phyloP scores from a whole-genome alignment of 2,113 vertebrate species.

The Eupsittula cactorum region DNA sequence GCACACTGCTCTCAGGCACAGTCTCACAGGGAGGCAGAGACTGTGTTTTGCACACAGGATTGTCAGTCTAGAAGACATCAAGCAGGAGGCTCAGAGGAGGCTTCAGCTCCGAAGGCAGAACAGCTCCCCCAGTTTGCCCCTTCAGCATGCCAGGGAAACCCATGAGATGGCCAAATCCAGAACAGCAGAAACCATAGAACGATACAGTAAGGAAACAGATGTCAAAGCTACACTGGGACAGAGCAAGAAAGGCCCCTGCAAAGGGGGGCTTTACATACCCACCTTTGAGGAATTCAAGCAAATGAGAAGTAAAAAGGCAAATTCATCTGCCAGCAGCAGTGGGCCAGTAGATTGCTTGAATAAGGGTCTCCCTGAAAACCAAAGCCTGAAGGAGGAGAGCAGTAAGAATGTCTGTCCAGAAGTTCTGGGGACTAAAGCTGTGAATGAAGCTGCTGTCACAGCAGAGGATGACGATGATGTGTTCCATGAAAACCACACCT shows the following conservation, averaged over 20 bases:
- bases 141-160: conserved; percentile 52
- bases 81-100: conserved; percentile 82
- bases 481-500: conserved; percentile 49
- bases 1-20: background rate
- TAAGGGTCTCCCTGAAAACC: background rate
- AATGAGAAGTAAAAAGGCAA: conserved; percentile 81
- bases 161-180: conserved; percentile 71
- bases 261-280: conserved; percentile 81
- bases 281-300: conserved; percentile 90
- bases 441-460: background rate
- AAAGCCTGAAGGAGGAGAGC: background rate
- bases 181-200: conserved; percentile 73
- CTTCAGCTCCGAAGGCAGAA: conserved; percentile 84
- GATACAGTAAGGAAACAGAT: background rate
- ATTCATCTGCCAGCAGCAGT: background rate
- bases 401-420: background rate
- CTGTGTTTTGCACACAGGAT: conserved; percentile 57
- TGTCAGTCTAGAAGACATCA: conserved; percentile 83
- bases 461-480: conserved; percentile 35
- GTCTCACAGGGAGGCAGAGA: conserved; percentile 24
- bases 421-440: background rate
- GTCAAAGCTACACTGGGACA: background rate
- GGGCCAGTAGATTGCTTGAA: background rate
- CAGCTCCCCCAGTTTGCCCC: conserved; percentile 81
- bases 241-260: conserved; percentile 62